Evolutionary conservation across 37 sponge, comb jelly and placozoan species (phyloP).

Genomic region (Aphrocallistes beatrix): DNA sequence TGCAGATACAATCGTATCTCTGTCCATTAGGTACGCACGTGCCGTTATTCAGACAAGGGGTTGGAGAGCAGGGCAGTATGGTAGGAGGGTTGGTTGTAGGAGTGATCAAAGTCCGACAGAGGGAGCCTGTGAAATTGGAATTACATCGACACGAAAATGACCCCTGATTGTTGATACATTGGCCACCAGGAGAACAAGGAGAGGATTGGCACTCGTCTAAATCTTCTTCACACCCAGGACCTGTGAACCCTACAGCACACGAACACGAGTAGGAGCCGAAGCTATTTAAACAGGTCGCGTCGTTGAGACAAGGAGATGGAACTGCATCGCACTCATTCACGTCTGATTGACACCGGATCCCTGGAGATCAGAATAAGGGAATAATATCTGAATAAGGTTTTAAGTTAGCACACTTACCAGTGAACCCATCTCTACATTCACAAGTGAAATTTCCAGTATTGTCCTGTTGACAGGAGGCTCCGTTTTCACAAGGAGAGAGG

Average conservation of each 20-base stretch:
- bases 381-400: neutral
- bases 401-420: neutral
- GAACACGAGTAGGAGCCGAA: conserved; percentile 13
- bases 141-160: conserved; percentile 19
- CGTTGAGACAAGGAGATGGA: conserved; percentile 25
- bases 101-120: neutral
- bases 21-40: neutral
- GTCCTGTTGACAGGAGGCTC: conserved; percentile 17
- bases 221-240: neutral
- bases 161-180: conserved; percentile 7
- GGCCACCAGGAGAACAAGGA: conserved; percentile 22
- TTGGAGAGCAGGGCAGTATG: conserved; percentile 16
- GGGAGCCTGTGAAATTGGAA: neutral
- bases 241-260: neutral
- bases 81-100: neutral
- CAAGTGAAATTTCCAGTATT: conserved; percentile 7
- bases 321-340: conserved; percentile 20
- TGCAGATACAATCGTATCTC: neutral
- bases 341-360: neutral
- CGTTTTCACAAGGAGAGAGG: conserved; percentile 22
- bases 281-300: conserved; percentile 21
- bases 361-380: neutral
- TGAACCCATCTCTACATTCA: neutral
- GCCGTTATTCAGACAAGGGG: conserved; percentile 30
- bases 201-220: conserved; percentile 23